A percentile compares a stretch with the other conserved stretches of the same genome.
These are phyloP conservation scores for Poeciliopsis occidentalis DNA, from an alignment of 2,113 vertebrate species.

Conservation along the genomic window DNA sequence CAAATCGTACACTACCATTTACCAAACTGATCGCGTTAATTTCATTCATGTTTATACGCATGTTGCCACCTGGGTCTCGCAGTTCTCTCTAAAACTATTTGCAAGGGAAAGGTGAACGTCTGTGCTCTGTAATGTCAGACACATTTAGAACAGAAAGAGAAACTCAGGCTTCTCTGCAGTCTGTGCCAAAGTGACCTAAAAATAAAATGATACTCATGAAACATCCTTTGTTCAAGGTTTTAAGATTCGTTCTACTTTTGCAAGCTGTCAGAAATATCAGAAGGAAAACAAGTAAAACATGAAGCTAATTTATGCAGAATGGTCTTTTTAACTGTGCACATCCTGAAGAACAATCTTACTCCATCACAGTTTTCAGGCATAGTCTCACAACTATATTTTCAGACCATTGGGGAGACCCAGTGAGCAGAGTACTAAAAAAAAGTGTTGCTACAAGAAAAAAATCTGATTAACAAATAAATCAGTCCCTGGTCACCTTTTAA, in stretches of 20 bases:
- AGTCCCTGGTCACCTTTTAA: no score
- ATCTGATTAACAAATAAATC: no score
- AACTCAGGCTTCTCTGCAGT: not conserved
- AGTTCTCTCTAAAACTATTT: not conserved
- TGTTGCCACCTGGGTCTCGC: no score
- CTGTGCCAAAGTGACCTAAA: not conserved
- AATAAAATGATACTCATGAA: not conserved
- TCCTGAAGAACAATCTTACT: not conserved
- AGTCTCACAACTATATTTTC: no score
- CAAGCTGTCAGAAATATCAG: not conserved
- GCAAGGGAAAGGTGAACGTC: not conserved
- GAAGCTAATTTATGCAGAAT: not conserved
- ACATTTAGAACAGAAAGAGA: not conserved
- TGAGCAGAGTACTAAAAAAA: no score
- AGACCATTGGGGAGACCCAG: no score
- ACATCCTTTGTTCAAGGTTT: not conserved
- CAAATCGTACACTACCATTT: not conserved
- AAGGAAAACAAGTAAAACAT: not conserved
- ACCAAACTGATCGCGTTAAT: not conserved
- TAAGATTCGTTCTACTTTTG: not conserved
- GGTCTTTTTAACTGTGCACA: not conserved
- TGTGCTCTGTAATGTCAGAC: not conserved
- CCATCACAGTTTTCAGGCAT: no score
- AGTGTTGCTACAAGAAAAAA: no score
- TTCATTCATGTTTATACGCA: not conserved